These are phyloP conservation scores for Drosophila willistoni DNA, from an alignment of 1,140 invertebrate species.

Conservation along the genomic window DNA sequence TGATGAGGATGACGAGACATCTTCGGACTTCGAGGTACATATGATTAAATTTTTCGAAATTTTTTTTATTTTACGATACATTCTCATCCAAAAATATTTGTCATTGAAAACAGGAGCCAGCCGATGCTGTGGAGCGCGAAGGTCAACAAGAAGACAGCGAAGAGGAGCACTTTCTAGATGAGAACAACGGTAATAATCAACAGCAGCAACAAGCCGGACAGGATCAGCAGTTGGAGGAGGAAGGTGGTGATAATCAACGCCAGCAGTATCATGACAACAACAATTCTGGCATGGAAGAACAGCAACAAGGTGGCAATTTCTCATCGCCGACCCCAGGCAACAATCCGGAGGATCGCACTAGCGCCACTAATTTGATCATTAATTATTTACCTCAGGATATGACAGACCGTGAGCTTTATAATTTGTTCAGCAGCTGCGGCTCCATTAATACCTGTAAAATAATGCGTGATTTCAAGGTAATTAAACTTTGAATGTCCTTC, in stretches of 20 bases:
- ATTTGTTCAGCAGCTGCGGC: slow-evolving; percentile 94
- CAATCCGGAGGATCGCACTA: slow-evolving; percentile 44
- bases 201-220: slow-evolving; percentile 21
- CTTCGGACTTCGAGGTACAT: slow-evolving; percentile 39
- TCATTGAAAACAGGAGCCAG: slow-evolving; percentile 20
- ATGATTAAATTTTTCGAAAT: background rate
- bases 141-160: slow-evolving; percentile 14
- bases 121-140: slow-evolving; percentile 29
- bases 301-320: slow-evolving; percentile 10
- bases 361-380: slow-evolving; percentile 93
- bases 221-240: slow-evolving; percentile 21
- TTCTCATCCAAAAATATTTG: background rate
- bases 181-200: slow-evolving; percentile 24
- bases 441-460: slow-evolving; percentile 95
- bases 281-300: slow-evolving; percentile 3
- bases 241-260: background rate
- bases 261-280: slow-evolving; percentile 21
- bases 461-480: slow-evolving; percentile 94
- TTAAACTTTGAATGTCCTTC: slow-evolving; percentile 18
- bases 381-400: slow-evolving; percentile 98
- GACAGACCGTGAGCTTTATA: slow-evolving; percentile 94
- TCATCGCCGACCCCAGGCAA: background rate
- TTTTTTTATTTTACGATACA: background rate
- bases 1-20: slow-evolving; percentile 35
- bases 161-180: slow-evolving; percentile 11